phyloP scores from a whole-genome alignment of 2,113 vertebrate genomes.

The Tonatia bakeri region DNA sequence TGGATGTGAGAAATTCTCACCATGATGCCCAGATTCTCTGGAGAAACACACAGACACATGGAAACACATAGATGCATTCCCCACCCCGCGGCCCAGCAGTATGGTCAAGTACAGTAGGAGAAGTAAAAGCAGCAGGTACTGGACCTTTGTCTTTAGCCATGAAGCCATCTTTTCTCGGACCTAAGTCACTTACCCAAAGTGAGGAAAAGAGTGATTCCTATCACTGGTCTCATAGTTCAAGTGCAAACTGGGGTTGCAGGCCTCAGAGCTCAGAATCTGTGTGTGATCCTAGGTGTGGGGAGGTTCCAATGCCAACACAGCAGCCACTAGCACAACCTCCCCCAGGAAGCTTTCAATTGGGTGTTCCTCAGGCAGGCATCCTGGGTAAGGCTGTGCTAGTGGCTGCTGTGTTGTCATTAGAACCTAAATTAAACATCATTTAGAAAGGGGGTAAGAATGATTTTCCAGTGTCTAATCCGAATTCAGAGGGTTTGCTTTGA shows the following conservation, averaged over 20 bases:
- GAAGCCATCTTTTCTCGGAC: neutral
- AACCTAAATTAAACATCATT: neutral
- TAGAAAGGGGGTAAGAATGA: neutral
- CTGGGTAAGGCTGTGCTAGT: neutral
- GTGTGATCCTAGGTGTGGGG: neutral
- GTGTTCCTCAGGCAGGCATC: neutral
- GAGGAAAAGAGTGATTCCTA: neutral
- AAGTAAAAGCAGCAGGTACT: neutral
- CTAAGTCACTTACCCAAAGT: constrained; percentile 22
- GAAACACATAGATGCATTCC: neutral
- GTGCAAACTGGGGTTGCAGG: neutral
- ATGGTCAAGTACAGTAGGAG: neutral
- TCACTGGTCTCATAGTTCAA: constrained; percentile 3
- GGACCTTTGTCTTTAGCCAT: neutral
- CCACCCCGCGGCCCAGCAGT: neutral
- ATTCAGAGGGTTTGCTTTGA: neutral
- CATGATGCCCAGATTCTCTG: neutral
- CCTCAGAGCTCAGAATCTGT: neutral
- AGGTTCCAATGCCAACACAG: neutral
- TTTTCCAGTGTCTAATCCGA: no score
- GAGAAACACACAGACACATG: neutral
- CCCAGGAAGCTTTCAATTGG: neutral
- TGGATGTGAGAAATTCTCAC: neutral
- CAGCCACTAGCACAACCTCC: neutral
- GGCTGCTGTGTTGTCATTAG: neutral